phyloP scores from a whole-genome alignment of 2,797 vertebrate species.

The Graptemys geographica region DNA sequence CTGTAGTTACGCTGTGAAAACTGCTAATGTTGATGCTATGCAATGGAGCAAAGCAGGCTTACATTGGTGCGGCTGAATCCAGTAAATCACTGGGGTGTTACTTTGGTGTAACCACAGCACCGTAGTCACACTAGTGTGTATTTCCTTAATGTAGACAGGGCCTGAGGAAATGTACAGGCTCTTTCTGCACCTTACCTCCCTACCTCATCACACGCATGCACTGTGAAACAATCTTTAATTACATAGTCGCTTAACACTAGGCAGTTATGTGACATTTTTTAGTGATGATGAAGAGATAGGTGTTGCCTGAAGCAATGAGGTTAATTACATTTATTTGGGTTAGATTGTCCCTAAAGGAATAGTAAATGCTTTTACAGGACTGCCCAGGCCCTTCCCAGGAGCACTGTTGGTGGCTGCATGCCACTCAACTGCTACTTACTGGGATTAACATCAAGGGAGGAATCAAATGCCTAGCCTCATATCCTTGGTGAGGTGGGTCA shows the following conservation, averaged over 20 bases:
- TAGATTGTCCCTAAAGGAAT: background rate
- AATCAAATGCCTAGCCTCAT: background rate
- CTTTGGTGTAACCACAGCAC: background rate
- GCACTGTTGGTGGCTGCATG: background rate
- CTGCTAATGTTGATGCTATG: background rate
- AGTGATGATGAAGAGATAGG: background rate
- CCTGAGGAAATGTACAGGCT: background rate
- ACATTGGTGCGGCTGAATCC: conserved; percentile 38
- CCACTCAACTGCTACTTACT: accelerated
- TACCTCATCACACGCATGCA: background rate
- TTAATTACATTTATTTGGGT: background rate
- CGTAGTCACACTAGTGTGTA: background rate
- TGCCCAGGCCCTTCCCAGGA: background rate
- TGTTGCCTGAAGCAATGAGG: background rate
- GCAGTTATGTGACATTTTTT: background rate
- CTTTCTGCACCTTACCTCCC: background rate
- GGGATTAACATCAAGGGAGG: background rate
- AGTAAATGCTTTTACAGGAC: background rate
- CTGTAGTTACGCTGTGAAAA: background rate
- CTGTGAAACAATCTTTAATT: background rate
- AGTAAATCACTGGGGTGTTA: conserved; percentile 34
- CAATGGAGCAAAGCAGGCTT: background rate
- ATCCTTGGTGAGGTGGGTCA: background rate
- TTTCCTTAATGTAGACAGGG: accelerated
- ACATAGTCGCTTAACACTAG: background rate